Evolutionary conservation across 2,113 vertebrate genomes (phyloP).

Genomic region (Dunckerocampus dactyliophorus): DNA sequence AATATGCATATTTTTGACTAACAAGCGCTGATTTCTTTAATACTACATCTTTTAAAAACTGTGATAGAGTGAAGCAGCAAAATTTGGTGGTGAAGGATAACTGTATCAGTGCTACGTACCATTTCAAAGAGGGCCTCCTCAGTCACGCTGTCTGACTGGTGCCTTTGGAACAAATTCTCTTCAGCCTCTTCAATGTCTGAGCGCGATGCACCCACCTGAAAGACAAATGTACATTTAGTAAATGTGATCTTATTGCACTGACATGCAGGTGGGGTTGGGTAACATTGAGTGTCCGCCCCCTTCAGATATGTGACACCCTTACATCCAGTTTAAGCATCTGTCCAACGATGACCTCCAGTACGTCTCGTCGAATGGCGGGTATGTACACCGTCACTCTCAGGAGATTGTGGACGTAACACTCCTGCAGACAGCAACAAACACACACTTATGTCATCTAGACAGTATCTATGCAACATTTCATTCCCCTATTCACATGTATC

Average conservation of each 20-base stretch:
- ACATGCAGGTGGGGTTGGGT: neutral
- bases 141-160: slow-evolving; percentile 41
- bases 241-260: too few species aligned
- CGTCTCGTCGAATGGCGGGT: slow-evolving; percentile 79
- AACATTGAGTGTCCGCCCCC: neutral
- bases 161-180: slow-evolving; percentile 62
- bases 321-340: slow-evolving; percentile 91
- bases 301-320: slow-evolving; percentile 52
- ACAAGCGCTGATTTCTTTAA: too few species aligned
- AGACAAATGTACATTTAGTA: slow-evolving; percentile 17
- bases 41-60: too few species aligned
- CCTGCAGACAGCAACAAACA: slow-evolving; percentile 63
- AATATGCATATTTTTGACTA: too few species aligned
- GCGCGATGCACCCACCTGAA: slow-evolving; percentile 83
- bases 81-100: too few species aligned
- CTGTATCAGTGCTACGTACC: slow-evolving; percentile 74
- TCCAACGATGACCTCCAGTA: slow-evolving; percentile 85
- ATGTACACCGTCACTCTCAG: slow-evolving; percentile 83
- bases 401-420: slow-evolving; percentile 94
- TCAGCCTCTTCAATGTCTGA: slow-evolving; percentile 86
- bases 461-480: too few species aligned
- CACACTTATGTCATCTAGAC: too few species aligned
- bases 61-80: neutral
- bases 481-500: too few species aligned
- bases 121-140: slow-evolving; percentile 87